These are phyloP conservation scores for Acrocephalus kingi DNA, from an alignment of 2,113 vertebrate species.

Conservation along the genomic window DNA sequence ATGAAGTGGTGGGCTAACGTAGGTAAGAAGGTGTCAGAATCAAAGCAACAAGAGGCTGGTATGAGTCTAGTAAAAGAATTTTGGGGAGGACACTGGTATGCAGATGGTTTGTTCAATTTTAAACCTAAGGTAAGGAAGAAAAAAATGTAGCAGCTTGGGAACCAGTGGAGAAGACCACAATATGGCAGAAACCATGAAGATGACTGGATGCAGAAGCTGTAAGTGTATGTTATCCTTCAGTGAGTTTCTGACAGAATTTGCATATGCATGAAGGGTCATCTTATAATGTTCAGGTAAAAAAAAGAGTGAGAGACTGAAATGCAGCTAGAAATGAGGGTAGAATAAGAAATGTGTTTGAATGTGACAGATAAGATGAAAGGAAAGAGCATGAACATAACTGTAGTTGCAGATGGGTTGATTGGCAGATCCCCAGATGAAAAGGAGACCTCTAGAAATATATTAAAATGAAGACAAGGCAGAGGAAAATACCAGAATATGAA, in stretches of 20 bases:
- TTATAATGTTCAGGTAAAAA: conserved; percentile 33
- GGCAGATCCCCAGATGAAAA: conserved; percentile 45
- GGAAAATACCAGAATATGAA: not conserved
- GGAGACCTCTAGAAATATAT: conserved; percentile 16
- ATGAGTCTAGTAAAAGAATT: conserved; percentile 7
- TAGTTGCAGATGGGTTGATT: conserved; percentile 46
- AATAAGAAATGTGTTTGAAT: conserved; percentile 7
- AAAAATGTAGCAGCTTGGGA: not conserved
- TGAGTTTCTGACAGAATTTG: conserved; percentile 65
- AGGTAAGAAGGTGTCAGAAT: conserved; percentile 63
- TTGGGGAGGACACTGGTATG: conserved; percentile 11
- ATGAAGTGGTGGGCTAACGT: conserved; percentile 52
- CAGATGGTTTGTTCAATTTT: conserved; percentile 25
- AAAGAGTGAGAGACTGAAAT: conserved; percentile 25
- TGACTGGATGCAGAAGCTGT: conserved; percentile 36
- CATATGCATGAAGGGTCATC: conserved; percentile 64
- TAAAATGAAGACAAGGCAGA: conserved; percentile 13
- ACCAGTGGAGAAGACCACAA: conserved; percentile 18
- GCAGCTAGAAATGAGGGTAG: conserved; percentile 38
- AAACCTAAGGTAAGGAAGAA: not conserved
- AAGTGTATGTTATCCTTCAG: conserved; percentile 58
- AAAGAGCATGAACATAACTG: not conserved
- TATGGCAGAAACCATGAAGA: conserved; percentile 24
- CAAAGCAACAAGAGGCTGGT: conserved; percentile 7
- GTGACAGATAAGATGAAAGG: conserved; percentile 57